phyloP scores from a whole-genome alignment of 2,113 vertebrate species.

The Brachypodius melanocephalos region DNA sequence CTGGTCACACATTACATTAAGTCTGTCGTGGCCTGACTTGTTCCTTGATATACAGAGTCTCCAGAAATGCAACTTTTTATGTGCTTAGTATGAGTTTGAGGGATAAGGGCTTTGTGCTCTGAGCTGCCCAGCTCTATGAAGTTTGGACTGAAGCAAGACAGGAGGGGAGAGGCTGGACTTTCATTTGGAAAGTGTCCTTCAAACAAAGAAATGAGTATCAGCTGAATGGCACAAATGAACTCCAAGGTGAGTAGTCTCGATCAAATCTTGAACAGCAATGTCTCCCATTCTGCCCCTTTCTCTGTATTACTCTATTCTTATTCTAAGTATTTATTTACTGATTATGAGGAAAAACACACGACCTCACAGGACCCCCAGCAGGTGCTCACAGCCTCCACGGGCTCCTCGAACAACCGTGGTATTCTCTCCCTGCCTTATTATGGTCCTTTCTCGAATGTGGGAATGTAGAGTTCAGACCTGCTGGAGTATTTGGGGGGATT shows the following conservation, averaged over 20 bases:
- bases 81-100: neutral
- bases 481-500: slow-evolving; percentile 41
- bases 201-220: neutral
- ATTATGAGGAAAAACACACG: slow-evolving; percentile 60
- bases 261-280: neutral
- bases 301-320: slow-evolving; percentile 15
- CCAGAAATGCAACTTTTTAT: neutral
- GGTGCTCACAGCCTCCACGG: slow-evolving; percentile 51
- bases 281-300: neutral
- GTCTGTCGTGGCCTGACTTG: neutral
- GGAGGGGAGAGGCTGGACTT: neutral
- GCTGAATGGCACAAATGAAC: neutral
- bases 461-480: slow-evolving; percentile 43
- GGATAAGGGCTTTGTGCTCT: neutral
- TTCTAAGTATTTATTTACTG: slow-evolving; percentile 69
- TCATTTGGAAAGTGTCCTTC: neutral
- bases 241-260: neutral
- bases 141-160: neutral
- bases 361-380: slow-evolving; percentile 51
- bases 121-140: neutral
- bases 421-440: neutral
- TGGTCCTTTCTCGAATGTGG: slow-evolving; percentile 22
- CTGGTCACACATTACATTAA: neutral
- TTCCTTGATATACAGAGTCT: neutral
- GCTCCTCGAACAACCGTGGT: neutral